Evolutionary conservation across 2,797 vertebrate genomes (phyloP), one percentile per base, ranked within the genome.

Genomic region (Rhynchonycteris naso): DNA sequence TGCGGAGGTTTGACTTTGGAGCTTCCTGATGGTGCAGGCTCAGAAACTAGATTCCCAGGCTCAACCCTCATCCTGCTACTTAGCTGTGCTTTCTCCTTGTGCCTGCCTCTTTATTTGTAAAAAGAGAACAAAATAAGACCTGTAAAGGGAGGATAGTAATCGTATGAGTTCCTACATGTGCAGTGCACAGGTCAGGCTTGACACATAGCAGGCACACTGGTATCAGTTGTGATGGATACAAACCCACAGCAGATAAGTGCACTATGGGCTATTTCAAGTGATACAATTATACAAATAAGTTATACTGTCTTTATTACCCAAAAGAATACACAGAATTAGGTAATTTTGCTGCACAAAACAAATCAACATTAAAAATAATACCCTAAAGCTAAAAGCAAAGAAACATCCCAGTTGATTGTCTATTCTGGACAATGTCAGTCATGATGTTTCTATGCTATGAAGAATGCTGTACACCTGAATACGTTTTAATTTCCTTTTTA

Each of bases 291-390:
- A 38, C 0, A 54, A 68, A 26, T 71, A 26, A 65, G 43, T 56
- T 78, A 26, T 28, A 30, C 24, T 80, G 75, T 56, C 50, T 33
- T 84, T 24, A 69, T 74, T 26, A 74, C 35, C 11, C 66, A 88
- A 72, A 78, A 88, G 79, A 78, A 81, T 90, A 30, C 30, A 71
- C 22, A 87, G 33, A 74, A 52, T 74, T 93, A 52, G 47, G 30
- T 65, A 26, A 79, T 88, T 85, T 94, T 74, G 26, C 38, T 85
- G 13, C 16, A 22, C 4, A n/a, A 43, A 59, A 22, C 10, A 47
- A 15, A 54, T 52, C 58, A 61, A 68, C 12, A 26, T 78, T 12
- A 11, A n/a, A 72, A 56, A 71, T 58, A 47, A 5, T 15, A 56
- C 4, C 15, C 26, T 35, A 76, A 33, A 12, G 16, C 59, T 74